Evolutionary conservation across 2,888 invertebrate species (phyloP).

Genomic region (Drosophila neutralis): DNA sequence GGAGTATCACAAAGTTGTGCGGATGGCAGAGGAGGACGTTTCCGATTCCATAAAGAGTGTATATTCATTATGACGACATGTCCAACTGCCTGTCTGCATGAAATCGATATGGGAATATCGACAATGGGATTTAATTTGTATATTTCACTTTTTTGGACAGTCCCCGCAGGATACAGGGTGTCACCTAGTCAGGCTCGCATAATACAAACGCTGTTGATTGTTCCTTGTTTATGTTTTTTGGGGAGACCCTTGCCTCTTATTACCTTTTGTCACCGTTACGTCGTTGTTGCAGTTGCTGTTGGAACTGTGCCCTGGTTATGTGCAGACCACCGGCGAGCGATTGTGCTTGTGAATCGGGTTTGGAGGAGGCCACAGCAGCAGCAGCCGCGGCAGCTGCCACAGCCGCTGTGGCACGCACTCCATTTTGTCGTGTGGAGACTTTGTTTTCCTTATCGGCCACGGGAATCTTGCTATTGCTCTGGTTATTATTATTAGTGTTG

Average conservation of each 20-base stretch:
- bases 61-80: background rate
- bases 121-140: background rate
- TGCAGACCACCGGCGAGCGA: slow-evolving; percentile 68
- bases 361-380: slow-evolving; percentile 34
- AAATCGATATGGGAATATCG: background rate
- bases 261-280: slow-evolving; percentile 79
- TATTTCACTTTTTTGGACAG: background rate
- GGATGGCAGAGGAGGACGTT: background rate
- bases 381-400: slow-evolving; percentile 67
- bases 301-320: slow-evolving; percentile 79
- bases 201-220: background rate
- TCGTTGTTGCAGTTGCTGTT: slow-evolving; percentile 76
- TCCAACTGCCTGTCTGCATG: background rate
- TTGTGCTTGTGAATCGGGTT: slow-evolving; percentile 52
- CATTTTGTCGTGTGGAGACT: slow-evolving; percentile 59
- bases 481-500: slow-evolving; percentile 29
- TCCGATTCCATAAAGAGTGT: background rate
- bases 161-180: background rate
- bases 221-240: slow-evolving; percentile 7
- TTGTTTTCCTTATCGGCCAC: slow-evolving; percentile 49
- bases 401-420: slow-evolving; percentile 73
- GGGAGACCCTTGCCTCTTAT: slow-evolving; percentile 33
- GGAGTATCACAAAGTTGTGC: background rate
- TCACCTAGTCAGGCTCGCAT: background rate
- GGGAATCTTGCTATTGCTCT: slow-evolving; percentile 37